phyloP scores from a whole-genome alignment of 2,797 vertebrate genomes.

The Meda fulgida region DNA sequence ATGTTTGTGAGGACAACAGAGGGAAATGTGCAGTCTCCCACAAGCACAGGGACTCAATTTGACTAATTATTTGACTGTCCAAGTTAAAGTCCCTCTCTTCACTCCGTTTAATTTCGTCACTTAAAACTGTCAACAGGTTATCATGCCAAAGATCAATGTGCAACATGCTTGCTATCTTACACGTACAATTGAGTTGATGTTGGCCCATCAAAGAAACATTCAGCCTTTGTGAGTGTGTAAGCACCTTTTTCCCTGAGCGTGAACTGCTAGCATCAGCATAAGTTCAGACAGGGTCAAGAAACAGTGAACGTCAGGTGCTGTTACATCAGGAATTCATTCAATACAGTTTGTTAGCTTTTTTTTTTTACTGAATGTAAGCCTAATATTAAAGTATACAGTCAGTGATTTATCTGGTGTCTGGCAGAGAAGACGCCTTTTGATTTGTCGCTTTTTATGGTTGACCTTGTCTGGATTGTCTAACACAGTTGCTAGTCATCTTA shows the following conservation, averaged over 20 bases:
- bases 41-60: background rate
- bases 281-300: conserved; percentile 5
- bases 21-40: background rate
- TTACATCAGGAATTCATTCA: background rate
- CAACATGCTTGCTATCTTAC: background rate
- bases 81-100: conserved; percentile 31
- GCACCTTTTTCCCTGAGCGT: background rate
- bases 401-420: conserved; percentile 5
- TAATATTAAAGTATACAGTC: background rate
- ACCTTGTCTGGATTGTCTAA: conserved; percentile 1
- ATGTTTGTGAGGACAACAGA: background rate
- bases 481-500: conserved; percentile 33
- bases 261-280: conserved; percentile 27
- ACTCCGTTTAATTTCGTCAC: background rate
- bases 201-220: conserved; percentile 8
- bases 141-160: conserved; percentile 15
- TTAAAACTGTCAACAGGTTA: background rate
- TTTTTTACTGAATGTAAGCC: background rate
- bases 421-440: background rate
- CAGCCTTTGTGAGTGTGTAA: background rate
- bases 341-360: background rate
- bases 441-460: background rate
- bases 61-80: conserved; percentile 5
- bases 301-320: background rate
- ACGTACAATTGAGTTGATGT: background rate